Percentiles rank a stretch among this genome's conserved stretches.
phyloP scores from a whole-genome alignment of 2,797 vertebrate genomes.

The Sebastes oblongus region DNA sequence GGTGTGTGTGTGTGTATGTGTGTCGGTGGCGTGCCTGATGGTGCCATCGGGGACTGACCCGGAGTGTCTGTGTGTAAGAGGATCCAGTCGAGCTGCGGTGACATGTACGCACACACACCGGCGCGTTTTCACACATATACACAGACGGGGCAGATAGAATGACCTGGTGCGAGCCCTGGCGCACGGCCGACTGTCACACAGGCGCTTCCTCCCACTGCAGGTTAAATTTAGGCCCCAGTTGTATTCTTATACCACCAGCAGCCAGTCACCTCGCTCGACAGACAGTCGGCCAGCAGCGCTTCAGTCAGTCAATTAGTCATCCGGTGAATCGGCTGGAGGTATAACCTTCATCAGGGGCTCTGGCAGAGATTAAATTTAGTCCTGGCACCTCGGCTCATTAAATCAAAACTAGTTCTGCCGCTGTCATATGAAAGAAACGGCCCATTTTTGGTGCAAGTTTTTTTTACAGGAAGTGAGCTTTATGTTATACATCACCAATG shows the following conservation, averaged over 20 bases:
- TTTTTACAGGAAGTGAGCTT: slow-evolving; percentile 26
- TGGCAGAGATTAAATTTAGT: slow-evolving; percentile 72
- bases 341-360: slow-evolving; percentile 70
- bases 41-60: slow-evolving; percentile 80
- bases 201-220: slow-evolving; percentile 87
- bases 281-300: slow-evolving; percentile 57
- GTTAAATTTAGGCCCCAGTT: slow-evolving; percentile 90
- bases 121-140: slow-evolving; percentile 41
- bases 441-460: slow-evolving; percentile 40
- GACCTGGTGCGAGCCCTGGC: slow-evolving; percentile 87
- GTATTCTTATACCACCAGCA: slow-evolving; percentile 87
- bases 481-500: not conserved
- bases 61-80: slow-evolving; percentile 76
- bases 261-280: slow-evolving; percentile 70
- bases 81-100: slow-evolving; percentile 59
- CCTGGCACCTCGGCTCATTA: slow-evolving; percentile 67
- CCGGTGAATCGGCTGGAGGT: slow-evolving; percentile 65
- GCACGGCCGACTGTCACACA: slow-evolving; percentile 91
- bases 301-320: slow-evolving; percentile 75
- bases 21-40: slow-evolving; percentile 75
- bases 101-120: slow-evolving; percentile 54
- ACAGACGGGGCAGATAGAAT: slow-evolving; percentile 81
- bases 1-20: slow-evolving; percentile 25
- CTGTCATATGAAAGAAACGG: slow-evolving; percentile 51
- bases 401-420: slow-evolving; percentile 63